phyloP scores from a whole-genome alignment of 2,113 vertebrate species.

The Microtus ochrogaster region DNA sequence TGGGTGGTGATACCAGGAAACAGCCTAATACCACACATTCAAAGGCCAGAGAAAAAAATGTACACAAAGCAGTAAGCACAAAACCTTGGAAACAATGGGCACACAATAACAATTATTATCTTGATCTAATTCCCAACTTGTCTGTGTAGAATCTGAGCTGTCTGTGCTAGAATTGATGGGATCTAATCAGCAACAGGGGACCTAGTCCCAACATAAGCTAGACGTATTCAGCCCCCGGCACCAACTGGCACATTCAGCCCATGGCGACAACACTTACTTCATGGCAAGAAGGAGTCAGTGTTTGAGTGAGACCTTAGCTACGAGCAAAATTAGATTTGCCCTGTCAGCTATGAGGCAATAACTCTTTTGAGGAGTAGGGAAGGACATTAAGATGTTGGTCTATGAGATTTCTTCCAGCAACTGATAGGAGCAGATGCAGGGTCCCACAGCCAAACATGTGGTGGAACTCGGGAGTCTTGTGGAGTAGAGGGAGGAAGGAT shows the following conservation, averaged over 20 bases:
- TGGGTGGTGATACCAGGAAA: neutral
- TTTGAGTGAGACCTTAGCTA: neutral
- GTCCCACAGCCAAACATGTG: neutral
- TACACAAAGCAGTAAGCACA: neutral
- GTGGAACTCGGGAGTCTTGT: neutral
- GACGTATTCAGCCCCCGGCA: neutral
- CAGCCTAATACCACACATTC: neutral
- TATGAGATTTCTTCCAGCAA: neutral
- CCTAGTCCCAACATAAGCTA: neutral
- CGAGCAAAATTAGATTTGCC: neutral
- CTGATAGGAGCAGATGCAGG: neutral
- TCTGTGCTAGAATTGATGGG: neutral
- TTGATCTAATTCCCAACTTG: neutral
- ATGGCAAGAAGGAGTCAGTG: neutral
- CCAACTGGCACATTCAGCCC: neutral
- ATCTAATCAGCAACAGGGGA: neutral
- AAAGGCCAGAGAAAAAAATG: conserved; percentile 4
- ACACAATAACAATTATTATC: neutral
- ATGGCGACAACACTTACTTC: neutral
- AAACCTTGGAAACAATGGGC: neutral
- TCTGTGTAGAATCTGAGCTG: neutral
- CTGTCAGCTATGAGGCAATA: neutral
- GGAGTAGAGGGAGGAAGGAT: neutral
- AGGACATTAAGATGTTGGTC: neutral
- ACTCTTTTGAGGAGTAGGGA: neutral